Base-by-base conservation (phyloP, 2,888 invertebrate genomes). In the Cephonodes hylas region DNA sequence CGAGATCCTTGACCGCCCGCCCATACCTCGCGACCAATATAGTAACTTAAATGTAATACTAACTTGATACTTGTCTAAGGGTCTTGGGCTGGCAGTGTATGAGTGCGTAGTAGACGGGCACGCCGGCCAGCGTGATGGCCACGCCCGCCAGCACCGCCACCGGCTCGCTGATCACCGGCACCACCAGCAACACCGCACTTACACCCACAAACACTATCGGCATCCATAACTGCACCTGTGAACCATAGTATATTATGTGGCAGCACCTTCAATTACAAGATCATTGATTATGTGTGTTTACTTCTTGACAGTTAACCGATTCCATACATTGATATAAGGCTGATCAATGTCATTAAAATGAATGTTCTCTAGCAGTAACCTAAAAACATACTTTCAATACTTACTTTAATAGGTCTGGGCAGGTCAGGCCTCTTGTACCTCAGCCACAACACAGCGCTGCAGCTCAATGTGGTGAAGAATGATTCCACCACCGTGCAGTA, bases 401-500 rank as follows among this genome's bases (percentile, higher is more conserved):
- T 53, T 83, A 97, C 97, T 93, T 95, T 97, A 64, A 98, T 98
- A 42, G 98, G 98, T 72, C 98, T 93, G 1, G 93, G 90, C 89
- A 97, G 93, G 63, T 96, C 89, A 0, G 98, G 98, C 69, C 93
- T 91, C 79, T 95, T 97, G 88, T 96, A 96, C 45, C 98, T 93
- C 68, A 98, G 93, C 93, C 96, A 97, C 27, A 98, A 86, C 66
- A 98, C 94, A 1, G 97, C 98, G 64, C 95, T 94, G 48, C 98
- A 96, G 42, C 97, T 97, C 34, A 97, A 84, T 81, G 96, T 96
- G 58, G 98, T 97, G 89, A 98, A 98, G 84, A 97, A 96, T 23
- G 98, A 97, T 86, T 98, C 98, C 46, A 98, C 97, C 75, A 98
- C 97, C 61, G 96, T 97, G 77, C 97, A 96, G 83, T 98, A 98